Percentiles rank a stretch among this genome's conserved stretches.
These are phyloP conservation scores for Scomber japonicus DNA, from an alignment of 2,113 vertebrate species.

Conservation along the genomic window DNA sequence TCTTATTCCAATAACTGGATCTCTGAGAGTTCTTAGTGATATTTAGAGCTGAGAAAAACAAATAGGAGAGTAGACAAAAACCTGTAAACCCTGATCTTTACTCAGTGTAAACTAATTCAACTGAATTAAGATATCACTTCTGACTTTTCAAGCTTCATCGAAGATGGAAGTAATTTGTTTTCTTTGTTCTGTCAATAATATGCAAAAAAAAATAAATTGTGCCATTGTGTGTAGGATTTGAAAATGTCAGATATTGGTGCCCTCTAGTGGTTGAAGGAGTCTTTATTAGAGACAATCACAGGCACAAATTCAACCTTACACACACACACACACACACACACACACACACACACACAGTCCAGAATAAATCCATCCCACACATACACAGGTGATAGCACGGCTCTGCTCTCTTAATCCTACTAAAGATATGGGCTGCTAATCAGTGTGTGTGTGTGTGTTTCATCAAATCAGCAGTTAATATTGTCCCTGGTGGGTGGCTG, in stretches of 20 bases:
- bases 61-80: slow-evolving; percentile 25
- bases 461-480: slow-evolving; percentile 76
- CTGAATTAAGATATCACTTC: slow-evolving; percentile 29
- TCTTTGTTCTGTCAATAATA: not conserved
- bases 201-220: no score
- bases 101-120: slow-evolving; percentile 13
- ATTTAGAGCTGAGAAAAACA: slow-evolving; percentile 30
- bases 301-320: slow-evolving; percentile 3
- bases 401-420: slow-evolving; percentile 64
- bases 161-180: not conserved
- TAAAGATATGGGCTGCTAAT: slow-evolving; percentile 64
- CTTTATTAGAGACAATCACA: not conserved
- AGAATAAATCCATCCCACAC: slow-evolving; percentile 61
- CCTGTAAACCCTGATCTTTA: not conserved
- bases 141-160: slow-evolving; percentile 25
- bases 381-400: slow-evolving; percentile 57
- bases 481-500: slow-evolving; percentile 64
- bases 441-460: slow-evolving; percentile 40
- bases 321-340: slow-evolving; percentile 18
- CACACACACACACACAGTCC: slow-evolving; percentile 8
- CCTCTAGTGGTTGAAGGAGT: not conserved
- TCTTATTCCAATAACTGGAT: slow-evolving; percentile 74
- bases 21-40: slow-evolving; percentile 51
- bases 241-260: not conserved
- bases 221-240: not conserved